Percentiles rank a stretch among this genome's conserved stretches.
phyloP scores from a whole-genome alignment of 2,113 vertebrate species.

The Ariopsis seemanni region DNA sequence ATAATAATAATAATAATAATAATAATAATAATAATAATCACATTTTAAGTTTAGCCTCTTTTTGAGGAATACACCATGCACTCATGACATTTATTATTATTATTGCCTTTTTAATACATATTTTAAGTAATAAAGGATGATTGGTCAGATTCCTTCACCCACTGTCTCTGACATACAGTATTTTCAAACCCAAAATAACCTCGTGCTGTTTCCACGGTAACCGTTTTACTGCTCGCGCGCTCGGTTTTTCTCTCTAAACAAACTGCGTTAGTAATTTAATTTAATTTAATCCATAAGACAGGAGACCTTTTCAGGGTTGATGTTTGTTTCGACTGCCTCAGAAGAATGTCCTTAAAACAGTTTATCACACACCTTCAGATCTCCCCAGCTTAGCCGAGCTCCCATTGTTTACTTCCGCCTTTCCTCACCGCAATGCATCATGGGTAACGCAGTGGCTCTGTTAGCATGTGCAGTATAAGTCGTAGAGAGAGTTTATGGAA shows the following conservation, averaged over 20 bases:
- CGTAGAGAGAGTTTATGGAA: too few species aligned
- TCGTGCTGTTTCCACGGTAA: background rate
- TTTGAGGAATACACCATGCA: background rate
- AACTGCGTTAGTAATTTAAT: background rate
- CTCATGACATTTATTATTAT: too few species aligned
- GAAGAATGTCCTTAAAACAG: too few species aligned
- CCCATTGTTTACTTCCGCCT: background rate
- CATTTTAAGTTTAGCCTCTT: background rate
- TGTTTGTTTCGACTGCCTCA: background rate
- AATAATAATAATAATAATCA: too few species aligned
- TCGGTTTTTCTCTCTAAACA: background rate
- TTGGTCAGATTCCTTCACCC: background rate
- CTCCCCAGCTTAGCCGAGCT: background rate
- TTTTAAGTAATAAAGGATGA: too few species aligned
- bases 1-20: too few species aligned
- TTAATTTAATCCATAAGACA: background rate
- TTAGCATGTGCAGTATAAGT: too few species aligned
- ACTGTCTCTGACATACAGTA: background rate
- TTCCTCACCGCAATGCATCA: constrained; percentile 21
- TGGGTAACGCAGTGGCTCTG: constrained; percentile 57
- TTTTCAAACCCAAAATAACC: background rate
- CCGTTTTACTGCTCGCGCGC: background rate
- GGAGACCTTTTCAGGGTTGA: accelerated
- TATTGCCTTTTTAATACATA: too few species aligned
- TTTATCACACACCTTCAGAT: background rate